Conservation (phyloP, 35 echinoderm and acorn worm genomes). For the Hemicentrotus pulcherrimus region DNA sequence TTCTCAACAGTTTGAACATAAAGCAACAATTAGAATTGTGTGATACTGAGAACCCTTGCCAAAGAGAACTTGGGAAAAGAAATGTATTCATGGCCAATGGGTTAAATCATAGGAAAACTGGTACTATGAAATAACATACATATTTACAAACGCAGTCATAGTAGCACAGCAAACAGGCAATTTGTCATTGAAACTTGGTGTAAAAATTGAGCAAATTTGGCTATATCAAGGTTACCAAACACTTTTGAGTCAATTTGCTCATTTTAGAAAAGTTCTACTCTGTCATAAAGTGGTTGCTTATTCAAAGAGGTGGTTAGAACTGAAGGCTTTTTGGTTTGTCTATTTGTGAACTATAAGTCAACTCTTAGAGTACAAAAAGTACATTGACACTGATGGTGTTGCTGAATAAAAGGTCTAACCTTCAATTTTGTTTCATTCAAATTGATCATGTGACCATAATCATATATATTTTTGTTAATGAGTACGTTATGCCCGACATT, state of each 20-base stretch:
- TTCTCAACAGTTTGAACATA: too few relatives aligned
- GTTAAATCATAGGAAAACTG: too few relatives aligned
- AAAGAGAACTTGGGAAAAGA: too few relatives aligned
- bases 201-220: background rate
- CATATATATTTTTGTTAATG: background rate
- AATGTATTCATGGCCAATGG: too few relatives aligned
- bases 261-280: background rate
- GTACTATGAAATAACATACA: too few relatives aligned
- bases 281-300: background rate
- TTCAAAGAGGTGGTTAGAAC: background rate
- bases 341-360: background rate
- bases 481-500: background rate
- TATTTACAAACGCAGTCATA: too few relatives aligned
- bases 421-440: background rate
- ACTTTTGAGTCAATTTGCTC: background rate
- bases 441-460: conserved; percentile 25
- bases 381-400: background rate
- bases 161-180: too few relatives aligned
- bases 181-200: background rate
- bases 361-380: background rate
- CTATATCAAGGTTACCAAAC: background rate
- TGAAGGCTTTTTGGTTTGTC: background rate
- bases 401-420: background rate
- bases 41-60: too few relatives aligned
- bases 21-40: too few relatives aligned